Evolutionary conservation across 1,140 invertebrate genomes (phyloP).

Genomic region (Macrocentrus cingulum): DNA sequence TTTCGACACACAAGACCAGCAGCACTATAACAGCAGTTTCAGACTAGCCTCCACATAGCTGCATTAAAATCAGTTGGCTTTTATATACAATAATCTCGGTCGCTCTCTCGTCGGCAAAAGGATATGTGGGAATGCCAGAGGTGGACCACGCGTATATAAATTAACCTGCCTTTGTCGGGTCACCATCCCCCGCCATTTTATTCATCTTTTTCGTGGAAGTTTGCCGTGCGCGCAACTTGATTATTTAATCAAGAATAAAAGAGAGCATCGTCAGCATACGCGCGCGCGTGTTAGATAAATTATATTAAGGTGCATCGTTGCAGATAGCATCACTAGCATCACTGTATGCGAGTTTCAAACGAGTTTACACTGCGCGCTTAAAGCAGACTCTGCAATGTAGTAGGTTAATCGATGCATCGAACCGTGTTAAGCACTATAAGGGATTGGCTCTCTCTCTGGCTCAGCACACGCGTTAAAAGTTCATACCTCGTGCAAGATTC

Average conservation of each 20-base stretch:
- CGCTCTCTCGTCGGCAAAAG: neutral
- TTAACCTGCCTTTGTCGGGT: constrained; percentile 43
- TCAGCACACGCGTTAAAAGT: neutral
- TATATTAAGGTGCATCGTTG: too few species aligned
- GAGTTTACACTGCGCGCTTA: too few species aligned
- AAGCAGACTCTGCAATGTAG: constrained; percentile 31
- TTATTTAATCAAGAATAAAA: too few species aligned
- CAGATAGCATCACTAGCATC: too few species aligned
- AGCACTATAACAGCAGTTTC: neutral
- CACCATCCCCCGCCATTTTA: constrained; percentile 1
- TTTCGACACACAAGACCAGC: constrained; percentile 22
- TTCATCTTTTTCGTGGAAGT: neutral
- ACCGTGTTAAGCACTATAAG: constrained; percentile 43
- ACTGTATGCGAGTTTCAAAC: too few species aligned
- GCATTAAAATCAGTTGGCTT: constrained; percentile 44
- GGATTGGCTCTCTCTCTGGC: constrained; percentile 27
- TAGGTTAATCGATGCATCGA: constrained; percentile 50
- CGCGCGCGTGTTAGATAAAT: too few species aligned
- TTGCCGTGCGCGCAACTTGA: too few species aligned
- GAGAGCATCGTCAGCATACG: too few species aligned
- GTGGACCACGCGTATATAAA: constrained; percentile 35
- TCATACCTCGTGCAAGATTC: constrained; percentile 21
- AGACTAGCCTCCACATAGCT: constrained; percentile 36
- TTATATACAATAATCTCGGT: constrained; percentile 28
- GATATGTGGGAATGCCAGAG: constrained; percentile 10